Base-by-base conservation (phyloP, 1,140 invertebrate genomes). In the Zophobas morio region DNA sequence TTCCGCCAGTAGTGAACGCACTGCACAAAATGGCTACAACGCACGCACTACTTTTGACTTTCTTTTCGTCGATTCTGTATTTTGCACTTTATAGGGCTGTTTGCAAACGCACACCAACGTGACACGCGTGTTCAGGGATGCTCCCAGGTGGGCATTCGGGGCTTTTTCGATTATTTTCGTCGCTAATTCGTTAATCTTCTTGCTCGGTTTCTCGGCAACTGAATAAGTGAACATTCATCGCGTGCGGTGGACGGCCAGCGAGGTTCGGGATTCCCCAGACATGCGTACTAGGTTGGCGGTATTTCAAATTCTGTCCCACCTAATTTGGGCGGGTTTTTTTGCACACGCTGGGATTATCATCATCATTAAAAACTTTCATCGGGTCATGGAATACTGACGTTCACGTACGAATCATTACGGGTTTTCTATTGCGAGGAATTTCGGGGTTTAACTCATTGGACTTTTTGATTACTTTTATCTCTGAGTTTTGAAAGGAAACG, bases 211-310 rank as follows among this genome's bases (percentile, higher is more conserved):
- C 57, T 66, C 49, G 74, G 51, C 46, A 36, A 70, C 63, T 40
- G 63, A 51, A 20, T 20, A 34, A 51, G 57, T 36, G 34, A 47
- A 73, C 4, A 40, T 57, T 49, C 40, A 49, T 74, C 77, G 71
- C 57, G 72, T 78, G 53, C 56, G 49, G 56, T 78, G 57, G 51
- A 51, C 40, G 42, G n/a, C 32, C 56, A 57, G 47, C 71, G 49
- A 70, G 53, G 34, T 78, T 80, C 77, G 83, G 83, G 83, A 83
- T 78, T 83, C 81, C 83, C 83, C 77, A 76, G 81, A 80, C 83
- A 80, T 84, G 83, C 83, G 83, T 81, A 79, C 32, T 79, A 34
- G 8, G 4, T 2, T 63, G 57, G 57, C 57, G 57, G 6, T 36
- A 63, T 2, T 63, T 63, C 35, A 63, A 63, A 63, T 63, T 20